Evolutionary conservation across 2,888 invertebrate species (phyloP), one percentile per base, ranked within the genome.

Genomic region (Xylota sylvarum): DNA sequence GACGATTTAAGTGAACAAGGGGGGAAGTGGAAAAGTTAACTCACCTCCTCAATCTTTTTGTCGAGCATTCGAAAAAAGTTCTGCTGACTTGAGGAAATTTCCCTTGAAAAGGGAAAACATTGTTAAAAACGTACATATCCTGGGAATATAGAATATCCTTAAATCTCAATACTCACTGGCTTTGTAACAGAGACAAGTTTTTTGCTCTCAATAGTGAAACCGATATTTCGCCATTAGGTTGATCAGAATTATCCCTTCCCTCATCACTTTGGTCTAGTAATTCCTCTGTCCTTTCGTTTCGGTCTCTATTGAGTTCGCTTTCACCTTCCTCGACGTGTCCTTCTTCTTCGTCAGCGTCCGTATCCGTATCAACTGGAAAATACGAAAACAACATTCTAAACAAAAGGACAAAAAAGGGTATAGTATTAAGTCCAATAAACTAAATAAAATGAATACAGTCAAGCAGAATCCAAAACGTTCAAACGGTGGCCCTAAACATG

Each of bases 51-150:
- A 91, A 98, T 97, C 94, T 97, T 97, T 90, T 97, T 97, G 92
- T 98, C 98, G 89, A 98, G 94, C 97, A 97, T 97, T 92, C 95
- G 96, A 94, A 98, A 98, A 94, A 98, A 98, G 91, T 98, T 97
- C 91, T 97, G 95, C 93, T 98, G 98, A 92, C 98, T 98, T 88
- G 95, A 95, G 84, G 97, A 97, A 92, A 97, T 95, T 94, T 97
- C 97, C 92, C 97, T 97, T 95, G 65, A 95, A 88, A 79, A 87
- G 82, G 82, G 77, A 78, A 73, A 79, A 74, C 74, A 67, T 88
- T 79, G 67, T 69, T 83, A 78, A 69, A 69, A 74, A 83, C 37
- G 60, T 58, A 74, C 48, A 72, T 55, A 77, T 69, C 50, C 50
- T 40, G 10, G 37, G 6, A 4, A 32, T 19, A 2, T 1, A 19